A percentile compares a stretch with the other conserved stretches of the same genome.
These are phyloP conservation scores for Ichneumoninae sp. DNA, from an alignment of 2,888 invertebrate species.

Conservation along the genomic window DNA sequence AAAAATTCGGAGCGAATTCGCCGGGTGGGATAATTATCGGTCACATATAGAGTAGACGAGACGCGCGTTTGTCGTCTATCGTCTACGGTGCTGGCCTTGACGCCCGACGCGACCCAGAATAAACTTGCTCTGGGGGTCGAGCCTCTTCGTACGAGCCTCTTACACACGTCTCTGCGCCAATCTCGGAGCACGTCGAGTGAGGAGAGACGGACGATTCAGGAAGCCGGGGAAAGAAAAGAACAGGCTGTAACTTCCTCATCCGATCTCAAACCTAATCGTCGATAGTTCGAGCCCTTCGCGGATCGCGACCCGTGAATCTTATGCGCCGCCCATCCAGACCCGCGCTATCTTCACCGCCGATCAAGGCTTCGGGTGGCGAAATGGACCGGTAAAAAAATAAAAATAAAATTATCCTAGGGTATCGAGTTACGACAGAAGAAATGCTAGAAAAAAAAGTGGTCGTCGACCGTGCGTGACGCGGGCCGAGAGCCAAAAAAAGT, in stretches of 20 bases:
- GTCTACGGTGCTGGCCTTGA: slow-evolving; percentile 12
- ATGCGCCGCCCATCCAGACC: not conserved
- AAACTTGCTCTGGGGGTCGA: slow-evolving; percentile 4
- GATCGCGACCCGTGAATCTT: not conserved
- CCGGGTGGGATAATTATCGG: not conserved
- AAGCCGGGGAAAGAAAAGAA: not conserved
- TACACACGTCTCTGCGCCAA: not conserved
- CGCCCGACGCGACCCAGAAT: slow-evolving; percentile 5
- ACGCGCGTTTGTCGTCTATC: not conserved
- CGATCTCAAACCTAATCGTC: not conserved
- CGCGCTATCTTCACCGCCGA: not conserved
- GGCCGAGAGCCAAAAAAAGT: slow-evolving; percentile 14
- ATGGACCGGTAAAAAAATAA: not conserved
- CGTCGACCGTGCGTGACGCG: not conserved
- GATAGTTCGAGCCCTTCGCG: not conserved
- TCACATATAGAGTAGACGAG: not conserved
- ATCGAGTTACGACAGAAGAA: not conserved
- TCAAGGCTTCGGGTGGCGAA: not conserved
- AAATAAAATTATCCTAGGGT: not conserved
- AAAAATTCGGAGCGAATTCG: not conserved
- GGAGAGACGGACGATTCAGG: not conserved
- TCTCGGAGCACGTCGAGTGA: not conserved
- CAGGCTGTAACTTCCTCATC: not conserved
- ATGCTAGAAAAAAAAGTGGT: not conserved
- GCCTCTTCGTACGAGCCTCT: not conserved